phyloP scores from a whole-genome alignment of 2,113 vertebrate genomes.

The Zingel zingel region DNA sequence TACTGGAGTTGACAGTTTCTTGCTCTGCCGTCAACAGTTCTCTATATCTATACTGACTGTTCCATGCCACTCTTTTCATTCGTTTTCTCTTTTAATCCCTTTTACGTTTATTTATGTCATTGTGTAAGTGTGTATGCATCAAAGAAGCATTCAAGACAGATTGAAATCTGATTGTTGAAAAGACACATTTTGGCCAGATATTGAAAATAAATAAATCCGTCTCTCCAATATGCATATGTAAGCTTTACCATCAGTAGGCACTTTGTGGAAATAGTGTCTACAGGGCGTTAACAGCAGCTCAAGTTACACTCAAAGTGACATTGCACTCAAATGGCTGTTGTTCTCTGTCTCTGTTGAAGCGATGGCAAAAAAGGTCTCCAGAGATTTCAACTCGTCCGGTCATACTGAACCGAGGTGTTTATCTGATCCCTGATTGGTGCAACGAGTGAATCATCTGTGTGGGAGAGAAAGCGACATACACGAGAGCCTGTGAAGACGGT shows the following conservation, averaged over 20 bases:
- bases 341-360: not conserved
- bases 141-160: not conserved
- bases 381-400: not conserved
- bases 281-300: not conserved
- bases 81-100: not conserved
- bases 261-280: not conserved
- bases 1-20: not conserved
- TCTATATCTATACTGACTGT: not conserved
- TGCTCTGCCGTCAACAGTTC: not conserved
- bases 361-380: not conserved
- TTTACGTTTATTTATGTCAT: not conserved
- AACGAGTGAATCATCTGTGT: not conserved
- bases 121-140: not conserved
- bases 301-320: conserved; percentile 1
- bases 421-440: not conserved
- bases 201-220: not conserved
- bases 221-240: not conserved
- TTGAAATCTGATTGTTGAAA: not conserved
- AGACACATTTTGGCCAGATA: not conserved
- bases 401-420: not conserved
- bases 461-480: not conserved
- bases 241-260: not conserved
- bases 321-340: not conserved
- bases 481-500: not conserved
- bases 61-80: not conserved